Evolutionary conservation across 1,140 invertebrate genomes (phyloP), one percentile per base, ranked within the genome.

Genomic region (Chionoecetes opilio): DNA sequence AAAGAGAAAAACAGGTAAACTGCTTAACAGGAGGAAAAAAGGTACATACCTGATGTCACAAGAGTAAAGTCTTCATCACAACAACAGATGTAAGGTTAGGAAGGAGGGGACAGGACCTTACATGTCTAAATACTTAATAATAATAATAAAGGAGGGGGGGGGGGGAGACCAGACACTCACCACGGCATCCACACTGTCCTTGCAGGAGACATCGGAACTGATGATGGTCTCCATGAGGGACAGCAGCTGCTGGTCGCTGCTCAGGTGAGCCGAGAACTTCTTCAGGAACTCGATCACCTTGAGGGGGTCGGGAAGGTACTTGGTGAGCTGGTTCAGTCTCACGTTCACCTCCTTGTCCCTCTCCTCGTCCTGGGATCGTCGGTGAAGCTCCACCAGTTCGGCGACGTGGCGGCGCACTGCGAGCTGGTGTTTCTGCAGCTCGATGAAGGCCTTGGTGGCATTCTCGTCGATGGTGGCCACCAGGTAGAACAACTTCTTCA

Each of bases 371-470:
- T 97, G 97, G 8, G 98, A 97, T 96, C 98, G 98, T 95, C 98
- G 98, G 95, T 99, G 98, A 37, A 99, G 97, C 96, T 99, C 98
- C 1, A 99, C 97, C 98, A 99, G 98, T 96, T 99, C 99, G 29
- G 98, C 97, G 0, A 99, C 98, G 63, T 98, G 98, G 96, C 98
- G 98, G 63, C 85, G 87, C 95, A 93, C 96, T 98, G 98, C 97
- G 96, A 99, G 97, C 97, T 99, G 99, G 97, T 99, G 98, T 97
- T 99, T 99, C 96, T 99, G 98, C 87, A 99, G 97, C 97, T 99
- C 99, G 92, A 99, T 98, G 96, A 99, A 99, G n/a, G 99, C 99
- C 97, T 99, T 99, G 0, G 98, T 98, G 1, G 99, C 99, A 97
- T 99, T 98, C 96, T 99, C 98, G 97, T 99, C 99, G 63, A 99